phyloP scores from a whole-genome alignment of 2,888 invertebrate genomes.

The Idaea aversata region DNA sequence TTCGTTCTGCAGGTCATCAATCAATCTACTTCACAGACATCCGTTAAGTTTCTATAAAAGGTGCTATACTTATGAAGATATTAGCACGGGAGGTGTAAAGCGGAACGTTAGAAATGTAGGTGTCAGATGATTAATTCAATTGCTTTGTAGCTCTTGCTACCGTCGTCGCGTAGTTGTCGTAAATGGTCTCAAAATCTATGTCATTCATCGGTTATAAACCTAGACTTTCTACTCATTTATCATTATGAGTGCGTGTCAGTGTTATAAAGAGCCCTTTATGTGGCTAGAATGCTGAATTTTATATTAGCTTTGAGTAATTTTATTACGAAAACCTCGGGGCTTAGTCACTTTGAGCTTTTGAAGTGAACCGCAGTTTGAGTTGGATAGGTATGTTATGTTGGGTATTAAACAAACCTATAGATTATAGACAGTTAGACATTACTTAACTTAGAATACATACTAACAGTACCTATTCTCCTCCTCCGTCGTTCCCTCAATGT shows the following conservation, averaged over 20 bases:
- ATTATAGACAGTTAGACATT: too few species aligned
- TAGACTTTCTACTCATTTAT: constrained; percentile 43
- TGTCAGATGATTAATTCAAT: constrained; percentile 24
- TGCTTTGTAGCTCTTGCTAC: constrained; percentile 25
- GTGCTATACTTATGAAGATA: constrained; percentile 8
- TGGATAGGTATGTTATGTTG: too few species aligned
- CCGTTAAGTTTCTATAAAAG: constrained; percentile 4
- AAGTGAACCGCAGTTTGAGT: background rate
- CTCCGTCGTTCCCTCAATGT: too few species aligned
- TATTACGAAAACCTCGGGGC: background rate
- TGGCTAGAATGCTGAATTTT: constrained; percentile 10
- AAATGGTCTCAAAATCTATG: constrained; percentile 30
- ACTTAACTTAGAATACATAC: too few species aligned
- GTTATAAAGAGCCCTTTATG: constrained; percentile 34
- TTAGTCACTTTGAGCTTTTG: background rate
- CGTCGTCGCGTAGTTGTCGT: constrained; percentile 17
- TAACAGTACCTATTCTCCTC: too few species aligned
- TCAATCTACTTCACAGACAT: background rate
- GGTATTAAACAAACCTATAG: too few species aligned
- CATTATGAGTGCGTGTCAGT: constrained; percentile 26
- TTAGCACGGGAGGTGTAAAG: background rate
- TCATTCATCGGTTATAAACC: constrained; percentile 26
- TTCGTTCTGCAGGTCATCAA: background rate
- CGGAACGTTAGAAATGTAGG: constrained; percentile 9
- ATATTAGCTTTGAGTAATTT: constrained; percentile 3